Percentiles rank a stretch among this genome's conserved stretches.
phyloP scores from a whole-genome alignment of 2,888 invertebrate species.

The Chloroclystis v-ata region DNA sequence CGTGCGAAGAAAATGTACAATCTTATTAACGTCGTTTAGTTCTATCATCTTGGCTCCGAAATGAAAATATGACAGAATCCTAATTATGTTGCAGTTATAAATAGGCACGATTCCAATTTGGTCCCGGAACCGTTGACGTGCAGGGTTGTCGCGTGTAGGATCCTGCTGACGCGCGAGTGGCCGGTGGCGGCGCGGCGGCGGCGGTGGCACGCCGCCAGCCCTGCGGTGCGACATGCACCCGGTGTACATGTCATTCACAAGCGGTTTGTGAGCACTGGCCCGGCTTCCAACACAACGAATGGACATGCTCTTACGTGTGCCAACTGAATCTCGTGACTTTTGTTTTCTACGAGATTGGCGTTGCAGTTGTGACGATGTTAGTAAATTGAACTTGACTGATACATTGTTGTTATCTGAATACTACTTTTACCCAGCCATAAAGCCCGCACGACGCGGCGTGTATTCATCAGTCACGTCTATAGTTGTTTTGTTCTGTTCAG shows the following conservation, averaged over 20 bases:
- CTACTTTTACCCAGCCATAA: neutral
- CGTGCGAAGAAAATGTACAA: slow-evolving; percentile 2
- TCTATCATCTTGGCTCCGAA: slow-evolving; percentile 18
- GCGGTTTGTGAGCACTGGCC: slow-evolving; percentile 8
- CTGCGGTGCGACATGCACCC: slow-evolving; percentile 4
- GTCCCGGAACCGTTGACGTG: slow-evolving; percentile 14
- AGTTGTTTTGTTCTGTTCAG: neutral
- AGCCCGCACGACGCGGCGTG: too few species aligned
- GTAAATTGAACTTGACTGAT: neutral
- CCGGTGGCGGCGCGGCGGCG: neutral
- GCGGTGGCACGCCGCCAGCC: slow-evolving; percentile 34
- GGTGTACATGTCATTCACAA: slow-evolving; percentile 15
- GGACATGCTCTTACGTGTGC: slow-evolving; percentile 3
- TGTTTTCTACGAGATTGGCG: neutral
- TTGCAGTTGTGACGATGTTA: neutral
- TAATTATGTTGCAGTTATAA: slow-evolving; percentile 31
- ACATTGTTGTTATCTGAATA: neutral
- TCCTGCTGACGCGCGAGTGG: slow-evolving; percentile 11
- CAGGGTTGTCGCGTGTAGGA: slow-evolving; percentile 24
- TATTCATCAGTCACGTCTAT: neutral
- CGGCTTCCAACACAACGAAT: neutral
- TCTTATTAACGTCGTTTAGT: slow-evolving; percentile 17
- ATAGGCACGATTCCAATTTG: slow-evolving; percentile 21
- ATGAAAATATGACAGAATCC: slow-evolving; percentile 21
- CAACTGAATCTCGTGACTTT: slow-evolving; percentile 20